A percentile compares a stretch with the other conserved stretches of the same genome.
Evolutionary conservation across 2,797 vertebrate species (phyloP).

Genomic region (Dendrocincla tyrannina): DNA sequence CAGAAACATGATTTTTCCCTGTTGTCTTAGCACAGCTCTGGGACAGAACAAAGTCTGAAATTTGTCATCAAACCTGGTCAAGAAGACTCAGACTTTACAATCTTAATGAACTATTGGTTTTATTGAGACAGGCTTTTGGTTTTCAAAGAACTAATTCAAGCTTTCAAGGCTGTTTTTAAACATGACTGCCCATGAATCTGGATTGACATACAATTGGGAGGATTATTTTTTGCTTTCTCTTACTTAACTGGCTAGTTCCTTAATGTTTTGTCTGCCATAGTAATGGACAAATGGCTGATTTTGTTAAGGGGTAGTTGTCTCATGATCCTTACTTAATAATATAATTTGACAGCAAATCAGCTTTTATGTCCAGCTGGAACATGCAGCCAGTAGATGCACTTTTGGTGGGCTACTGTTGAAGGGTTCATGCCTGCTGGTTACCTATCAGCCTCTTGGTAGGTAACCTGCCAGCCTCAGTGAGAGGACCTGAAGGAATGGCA

Average conservation of each 20-base stretch:
- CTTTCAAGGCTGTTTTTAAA: constrained; percentile 54
- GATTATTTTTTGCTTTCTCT: constrained; percentile 42
- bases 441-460: background rate
- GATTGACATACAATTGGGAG: background rate
- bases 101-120: constrained; percentile 65
- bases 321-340: constrained; percentile 10
- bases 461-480: background rate
- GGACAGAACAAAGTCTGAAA: constrained; percentile 19
- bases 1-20: background rate
- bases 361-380: background rate
- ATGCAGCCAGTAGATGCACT: background rate
- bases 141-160: constrained; percentile 59
- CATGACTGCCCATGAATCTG: background rate
- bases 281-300: constrained; percentile 14
- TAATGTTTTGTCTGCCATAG: constrained; percentile 1
- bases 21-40: constrained; percentile 32
- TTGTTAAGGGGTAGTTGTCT: constrained; percentile 9
- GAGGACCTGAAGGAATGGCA: background rate
- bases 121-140: constrained; percentile 11
- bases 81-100: constrained; percentile 13
- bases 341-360: constrained; percentile 1
- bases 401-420: background rate
- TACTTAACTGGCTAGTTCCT: constrained; percentile 12
- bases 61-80: constrained; percentile 17
- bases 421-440: background rate